Evolutionary conservation across 2,113 vertebrate species (phyloP).

Genomic region (Percina caprodes): DNA sequence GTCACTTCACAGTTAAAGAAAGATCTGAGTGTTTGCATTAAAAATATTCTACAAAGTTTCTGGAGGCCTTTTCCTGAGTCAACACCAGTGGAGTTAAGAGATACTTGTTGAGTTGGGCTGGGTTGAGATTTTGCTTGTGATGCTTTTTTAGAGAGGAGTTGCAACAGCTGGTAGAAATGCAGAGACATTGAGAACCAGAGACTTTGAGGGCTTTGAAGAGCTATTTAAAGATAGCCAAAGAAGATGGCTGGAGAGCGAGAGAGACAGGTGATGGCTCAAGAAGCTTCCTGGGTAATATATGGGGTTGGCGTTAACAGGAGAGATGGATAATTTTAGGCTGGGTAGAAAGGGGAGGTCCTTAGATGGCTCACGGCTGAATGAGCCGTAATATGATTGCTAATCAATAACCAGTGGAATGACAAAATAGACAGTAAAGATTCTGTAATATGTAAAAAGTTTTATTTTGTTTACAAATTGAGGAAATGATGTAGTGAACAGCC

Average conservation of each 20-base stretch:
- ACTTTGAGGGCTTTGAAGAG: constrained; percentile 78
- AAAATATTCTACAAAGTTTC: constrained; percentile 11
- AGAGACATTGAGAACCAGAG: constrained; percentile 78
- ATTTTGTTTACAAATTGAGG: background rate
- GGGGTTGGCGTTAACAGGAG: constrained; percentile 65
- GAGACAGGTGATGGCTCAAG: constrained; percentile 84
- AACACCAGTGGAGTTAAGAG: constrained; percentile 14
- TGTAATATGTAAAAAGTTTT: background rate
- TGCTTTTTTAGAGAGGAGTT: constrained; percentile 61
- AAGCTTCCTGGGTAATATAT: constrained; percentile 81
- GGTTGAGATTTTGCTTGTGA: constrained; percentile 42
- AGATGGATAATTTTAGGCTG: constrained; percentile 74
- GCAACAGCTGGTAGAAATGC: constrained; percentile 78
- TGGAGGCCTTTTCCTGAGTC: constrained; percentile 1
- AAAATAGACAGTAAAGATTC: background rate
- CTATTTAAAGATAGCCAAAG: constrained; percentile 83
- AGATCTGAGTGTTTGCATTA: constrained; percentile 2
- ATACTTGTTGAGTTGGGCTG: background rate
- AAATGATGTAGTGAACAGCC: background rate
- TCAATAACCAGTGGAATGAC: constrained; percentile 59
- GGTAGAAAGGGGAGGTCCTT: constrained; percentile 61
- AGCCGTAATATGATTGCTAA: constrained; percentile 51
- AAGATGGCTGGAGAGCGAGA: constrained; percentile 78
- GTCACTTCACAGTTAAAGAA: constrained; percentile 22
- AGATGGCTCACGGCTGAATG: constrained; percentile 47